Conservation (phyloP, 2,113 vertebrate genomes). For the Saguinus imperator region DNA sequence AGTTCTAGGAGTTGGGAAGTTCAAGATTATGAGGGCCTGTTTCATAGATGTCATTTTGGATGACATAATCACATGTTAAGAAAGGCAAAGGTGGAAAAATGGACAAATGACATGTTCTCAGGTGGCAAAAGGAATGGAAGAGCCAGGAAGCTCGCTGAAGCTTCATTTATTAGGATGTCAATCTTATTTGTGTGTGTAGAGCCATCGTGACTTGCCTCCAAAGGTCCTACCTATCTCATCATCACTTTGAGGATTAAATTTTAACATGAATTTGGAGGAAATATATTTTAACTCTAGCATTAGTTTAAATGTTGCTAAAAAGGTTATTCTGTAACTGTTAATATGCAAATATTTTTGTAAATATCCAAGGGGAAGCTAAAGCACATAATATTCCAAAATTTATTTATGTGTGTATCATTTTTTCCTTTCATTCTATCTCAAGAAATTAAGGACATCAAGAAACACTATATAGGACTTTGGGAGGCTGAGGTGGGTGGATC, state of each 20-base stretch:
- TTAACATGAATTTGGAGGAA: neutral
- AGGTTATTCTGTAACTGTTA: neutral
- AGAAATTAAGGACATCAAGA: neutral
- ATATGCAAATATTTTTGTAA: neutral
- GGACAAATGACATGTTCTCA: fast-evolving
- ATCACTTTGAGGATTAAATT: neutral
- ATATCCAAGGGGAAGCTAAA: neutral
- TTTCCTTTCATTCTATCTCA: neutral
- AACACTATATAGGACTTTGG: neutral
- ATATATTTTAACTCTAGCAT: neutral
- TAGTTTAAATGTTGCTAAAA: neutral
- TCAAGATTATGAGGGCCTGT: neutral
- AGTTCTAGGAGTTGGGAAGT: neutral
- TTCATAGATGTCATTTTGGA: neutral
- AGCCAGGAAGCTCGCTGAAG: no score
- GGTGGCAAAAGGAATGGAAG: fast-evolving
- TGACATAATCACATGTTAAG: neutral
- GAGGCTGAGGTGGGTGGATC: no score
- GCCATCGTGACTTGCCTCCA: neutral
- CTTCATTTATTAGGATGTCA: neutral
- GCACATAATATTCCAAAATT: neutral
- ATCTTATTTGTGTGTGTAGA: neutral
- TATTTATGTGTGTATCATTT: neutral
- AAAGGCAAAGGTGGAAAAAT: neutral
- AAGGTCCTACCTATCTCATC: no score